Base-by-base conservation (phyloP, 2,113 vertebrate genomes). In the Phylloscopus trochiloides region DNA sequence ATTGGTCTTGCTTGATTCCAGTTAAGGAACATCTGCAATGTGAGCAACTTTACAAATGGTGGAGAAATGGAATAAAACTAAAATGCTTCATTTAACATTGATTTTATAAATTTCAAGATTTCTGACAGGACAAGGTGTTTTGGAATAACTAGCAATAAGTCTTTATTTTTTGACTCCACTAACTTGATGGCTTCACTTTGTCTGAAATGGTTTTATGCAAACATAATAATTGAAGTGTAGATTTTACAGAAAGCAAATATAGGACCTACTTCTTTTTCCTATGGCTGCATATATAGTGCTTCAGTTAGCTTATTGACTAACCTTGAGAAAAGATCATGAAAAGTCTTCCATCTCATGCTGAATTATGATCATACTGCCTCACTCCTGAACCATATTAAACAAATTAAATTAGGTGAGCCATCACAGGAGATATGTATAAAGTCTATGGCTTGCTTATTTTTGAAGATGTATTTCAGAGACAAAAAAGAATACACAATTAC, bases 301-400 rank as follows among this genome's bases (percentile, higher is more conserved):
- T 94, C 87, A 82, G 58, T 90, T 48, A 91, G 40, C 28, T 90
- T 95, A 87, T 82, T 92, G 84, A 91, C 65, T 82, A 82, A 87
- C 73, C 54, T 76, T 81, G 62, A 73, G 17, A 87, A 59, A 89
- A 84, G 84, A 85, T 42, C 22, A 85, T 87, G 68, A 91, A 96
- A 77, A 71, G 0, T 29, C 8, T 94, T 91, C 78, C 38, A 75
- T 42, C 15, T 86, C 28, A 19, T 45, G 28, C 32, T 94, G 91
- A 96, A 29, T 94, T 89, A 65, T 72, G 70, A 57, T 61, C 28
- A 47, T 36, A 21, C 10, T 63, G 24, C 7, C 17, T 91, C 38
- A 67, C 10, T 65, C 13, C 34, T 42, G 26, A 24, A 61, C 26
- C 22, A 43, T 72, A 81, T 81, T 87, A 95, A 91, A 77, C 25